phyloP scores from a whole-genome alignment of 2,888 invertebrate genomes.

The Dioctria rufipes region DNA sequence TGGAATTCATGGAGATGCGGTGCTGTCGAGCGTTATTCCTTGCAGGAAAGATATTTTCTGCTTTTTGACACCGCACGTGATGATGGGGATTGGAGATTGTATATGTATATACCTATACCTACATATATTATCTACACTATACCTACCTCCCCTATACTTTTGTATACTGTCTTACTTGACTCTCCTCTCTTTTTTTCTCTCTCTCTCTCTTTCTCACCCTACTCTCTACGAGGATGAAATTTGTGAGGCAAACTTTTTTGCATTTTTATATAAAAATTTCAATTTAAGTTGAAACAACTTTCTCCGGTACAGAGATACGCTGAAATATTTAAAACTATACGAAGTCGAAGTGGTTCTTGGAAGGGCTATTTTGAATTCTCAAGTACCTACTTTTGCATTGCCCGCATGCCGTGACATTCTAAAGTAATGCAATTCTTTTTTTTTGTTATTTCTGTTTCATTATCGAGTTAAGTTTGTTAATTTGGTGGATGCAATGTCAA shows the following conservation, averaged over 20 bases:
- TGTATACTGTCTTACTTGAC: background rate
- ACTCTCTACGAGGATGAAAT: background rate
- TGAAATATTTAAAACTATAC: constrained; percentile 46
- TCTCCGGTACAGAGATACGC: background rate
- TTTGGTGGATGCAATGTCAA: too few relatives aligned
- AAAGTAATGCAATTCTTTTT: too few relatives aligned
- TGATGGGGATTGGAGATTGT: too few relatives aligned
- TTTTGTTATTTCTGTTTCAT: too few relatives aligned
- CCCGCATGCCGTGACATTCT: too few relatives aligned
- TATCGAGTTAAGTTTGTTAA: too few relatives aligned
- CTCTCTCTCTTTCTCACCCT: too few relatives aligned
- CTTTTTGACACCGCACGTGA: constrained; percentile 23
- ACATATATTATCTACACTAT: too few relatives aligned
- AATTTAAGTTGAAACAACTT: constrained; percentile 49
- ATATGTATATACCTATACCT: too few relatives aligned
- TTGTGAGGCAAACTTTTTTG: constrained; percentile 34
- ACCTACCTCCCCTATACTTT: too few relatives aligned
- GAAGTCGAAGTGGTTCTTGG: background rate
- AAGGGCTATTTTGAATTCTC: background rate
- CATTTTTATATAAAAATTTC: constrained; percentile 45
- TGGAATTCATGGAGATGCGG: constrained; percentile 42
- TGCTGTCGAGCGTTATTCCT: constrained; percentile 22
- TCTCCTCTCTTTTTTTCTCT: too few relatives aligned
- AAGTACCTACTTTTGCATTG: too few relatives aligned
- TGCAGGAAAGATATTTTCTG: constrained; percentile 25